Evolutionary conservation across 2,888 invertebrate species (phyloP), one percentile per base, ranked within the genome.

Genomic region (Conchocele bisecta): DNA sequence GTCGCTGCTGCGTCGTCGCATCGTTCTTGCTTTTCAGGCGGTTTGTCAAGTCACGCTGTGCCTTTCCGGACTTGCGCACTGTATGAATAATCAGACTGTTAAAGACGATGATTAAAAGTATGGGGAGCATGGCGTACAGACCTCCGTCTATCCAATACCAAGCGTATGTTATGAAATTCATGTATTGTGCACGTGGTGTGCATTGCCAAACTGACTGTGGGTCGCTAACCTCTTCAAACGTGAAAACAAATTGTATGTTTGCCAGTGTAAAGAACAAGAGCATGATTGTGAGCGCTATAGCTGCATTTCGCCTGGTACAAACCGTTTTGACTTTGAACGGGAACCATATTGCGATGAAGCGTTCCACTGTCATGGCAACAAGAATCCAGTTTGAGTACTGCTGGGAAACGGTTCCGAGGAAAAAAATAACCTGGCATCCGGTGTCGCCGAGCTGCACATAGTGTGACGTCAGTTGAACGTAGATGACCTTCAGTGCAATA

Each of bases 341-440:
- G 37, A 85, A 83, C 81, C 83, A 84, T n/a, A 89, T 85, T 17
- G 88, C 89, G 11, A 87, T 66, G 54, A 86, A 84, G 0, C 89
- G 79, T 61, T 89, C 89, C 3, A 82, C 57, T 11, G 87, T 87
- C 84, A 89, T 85, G 13, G 80, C 76, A 6, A 88, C 89, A 9
- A 89, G 69, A 13, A 87, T 73, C 89, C 89, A 89, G 68, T 86
- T 86, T 20, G 87, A 78, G 56, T 81, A 86, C 64, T 81, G 79
- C 59, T 81, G 76, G 6, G 83, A 72, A 35, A 82, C 78, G 31
- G 83, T 83, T 15, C 85, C 84, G 5, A 83, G 29, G 60, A 84
- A 82, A 41, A 76, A 76, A 29, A 86, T 76, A 9, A 83, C 17
- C 57, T 83, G 78, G 50, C 89, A 89, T 1, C 83, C 76, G 3